A percentile compares a stretch with the other conserved stretches of the same genome.
Evolutionary conservation across 2,113 vertebrate genomes (phyloP).

Genomic region (Hyaena hyaena): DNA sequence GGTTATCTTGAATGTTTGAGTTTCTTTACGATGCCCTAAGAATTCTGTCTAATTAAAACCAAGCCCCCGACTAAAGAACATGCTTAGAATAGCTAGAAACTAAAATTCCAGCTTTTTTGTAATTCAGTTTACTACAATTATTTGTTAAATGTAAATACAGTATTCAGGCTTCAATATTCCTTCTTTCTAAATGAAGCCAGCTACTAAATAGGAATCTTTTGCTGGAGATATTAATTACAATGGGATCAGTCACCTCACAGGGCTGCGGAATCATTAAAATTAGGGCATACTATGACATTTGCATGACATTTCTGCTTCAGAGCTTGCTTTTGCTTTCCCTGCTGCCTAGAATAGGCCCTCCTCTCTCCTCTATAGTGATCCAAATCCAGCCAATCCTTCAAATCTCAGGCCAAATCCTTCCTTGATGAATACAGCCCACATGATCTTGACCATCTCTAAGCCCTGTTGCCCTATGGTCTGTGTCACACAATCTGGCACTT

Average conservation of each 20-base stretch:
- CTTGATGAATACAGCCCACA: neutral
- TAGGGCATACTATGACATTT: constrained; percentile 74
- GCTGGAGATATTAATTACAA: constrained; percentile 72
- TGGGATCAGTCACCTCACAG: constrained; percentile 61
- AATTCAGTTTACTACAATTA: constrained; percentile 41
- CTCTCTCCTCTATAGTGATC: constrained; percentile 27
- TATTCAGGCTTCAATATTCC: neutral
- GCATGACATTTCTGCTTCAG: constrained; percentile 77
- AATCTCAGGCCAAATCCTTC: constrained; percentile 74
- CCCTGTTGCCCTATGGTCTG: neutral
- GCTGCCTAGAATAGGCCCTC: constrained; percentile 42
- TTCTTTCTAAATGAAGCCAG: constrained; percentile 40
- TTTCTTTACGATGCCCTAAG: constrained; percentile 67
- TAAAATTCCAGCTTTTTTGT: neutral
- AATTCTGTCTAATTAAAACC: constrained; percentile 80
- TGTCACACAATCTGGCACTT: constrained; percentile 56
- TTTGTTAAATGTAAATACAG: constrained; percentile 63
- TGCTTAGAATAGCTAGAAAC: constrained; percentile 4
- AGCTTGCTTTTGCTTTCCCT: constrained; percentile 62
- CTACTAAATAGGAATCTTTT: constrained; percentile 44
- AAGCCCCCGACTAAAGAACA: constrained; percentile 53
- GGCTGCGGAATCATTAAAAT: constrained; percentile 70
- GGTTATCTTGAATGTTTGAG: constrained; percentile 73
- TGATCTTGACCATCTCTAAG: neutral
- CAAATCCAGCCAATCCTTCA: constrained; percentile 69